A percentile compares a stretch with the other conserved stretches of the same genome.
These are phyloP conservation scores for Calliphora vomitoria DNA, from an alignment of 2,888 invertebrate genomes.

Conservation along the genomic window DNA sequence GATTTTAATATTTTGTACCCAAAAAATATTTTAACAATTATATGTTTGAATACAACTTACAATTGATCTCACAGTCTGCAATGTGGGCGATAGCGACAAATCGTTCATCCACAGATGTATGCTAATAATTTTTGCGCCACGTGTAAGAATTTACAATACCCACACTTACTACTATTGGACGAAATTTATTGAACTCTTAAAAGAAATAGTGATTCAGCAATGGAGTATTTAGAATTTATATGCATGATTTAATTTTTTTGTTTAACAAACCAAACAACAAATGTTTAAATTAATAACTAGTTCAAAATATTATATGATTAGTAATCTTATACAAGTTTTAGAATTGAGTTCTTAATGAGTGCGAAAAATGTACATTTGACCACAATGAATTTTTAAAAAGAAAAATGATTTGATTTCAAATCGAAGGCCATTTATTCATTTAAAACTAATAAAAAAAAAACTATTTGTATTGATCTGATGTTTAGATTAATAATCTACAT, in stretches of 20 bases:
- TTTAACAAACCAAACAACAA: not conserved
- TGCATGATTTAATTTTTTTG: not conserved
- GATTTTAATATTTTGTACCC: no score
- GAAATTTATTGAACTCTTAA: conserved; percentile 24
- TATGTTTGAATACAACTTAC: not conserved
- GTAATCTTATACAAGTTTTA: conserved; percentile 20
- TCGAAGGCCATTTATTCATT: conserved; percentile 53
- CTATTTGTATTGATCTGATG: conserved; percentile 22
- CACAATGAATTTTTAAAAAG: conserved; percentile 29
- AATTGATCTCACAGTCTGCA: not conserved
- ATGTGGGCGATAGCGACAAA: conserved; percentile 24
- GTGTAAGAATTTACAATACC: conserved; percentile 10
- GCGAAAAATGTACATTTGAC: conserved; percentile 9
- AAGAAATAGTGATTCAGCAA: conserved; percentile 9
- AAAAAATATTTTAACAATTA: not conserved
- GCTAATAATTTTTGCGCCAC: conserved; percentile 2
- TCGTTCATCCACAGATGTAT: conserved; percentile 7
- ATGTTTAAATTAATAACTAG: conserved; percentile 33
- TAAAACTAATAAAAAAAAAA: conserved; percentile 28
- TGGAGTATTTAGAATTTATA: conserved; percentile 8
- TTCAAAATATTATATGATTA: conserved; percentile 41
- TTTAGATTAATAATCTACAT: conserved; percentile 37
- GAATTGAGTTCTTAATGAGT: conserved; percentile 27
- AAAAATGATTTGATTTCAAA: conserved; percentile 51
- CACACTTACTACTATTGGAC: not conserved